Percentiles rank a stretch among this genome's conserved stretches.
Evolutionary conservation across 2,888 invertebrate genomes (phyloP).

Genomic region (Cataglyphis altisquamis): DNA sequence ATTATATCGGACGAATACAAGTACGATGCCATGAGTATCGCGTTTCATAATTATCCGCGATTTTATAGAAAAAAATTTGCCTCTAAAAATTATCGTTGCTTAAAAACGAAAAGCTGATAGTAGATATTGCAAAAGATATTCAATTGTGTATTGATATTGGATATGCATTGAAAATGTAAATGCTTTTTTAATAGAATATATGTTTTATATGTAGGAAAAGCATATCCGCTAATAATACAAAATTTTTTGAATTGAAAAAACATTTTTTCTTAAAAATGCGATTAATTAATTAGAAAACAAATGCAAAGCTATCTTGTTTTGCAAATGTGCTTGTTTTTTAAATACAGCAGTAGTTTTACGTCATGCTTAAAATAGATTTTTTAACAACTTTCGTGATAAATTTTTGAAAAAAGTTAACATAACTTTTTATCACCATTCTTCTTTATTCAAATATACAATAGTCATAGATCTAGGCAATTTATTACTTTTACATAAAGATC

Average conservation of each 20-base stretch:
- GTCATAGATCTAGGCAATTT: neutral
- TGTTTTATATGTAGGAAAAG: neutral
- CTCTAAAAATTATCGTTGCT: neutral
- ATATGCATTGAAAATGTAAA: neutral
- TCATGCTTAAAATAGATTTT: neutral
- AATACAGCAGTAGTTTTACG: neutral
- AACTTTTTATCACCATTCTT: neutral
- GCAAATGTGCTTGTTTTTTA: neutral
- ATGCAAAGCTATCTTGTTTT: slow-evolving; percentile 7
- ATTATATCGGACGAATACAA: neutral
- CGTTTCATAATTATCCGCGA: slow-evolving; percentile 22
- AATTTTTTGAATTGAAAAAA: slow-evolving; percentile 7
- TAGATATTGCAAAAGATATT: slow-evolving; percentile 19
- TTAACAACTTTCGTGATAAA: neutral
- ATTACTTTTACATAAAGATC: neutral
- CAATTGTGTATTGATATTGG: neutral
- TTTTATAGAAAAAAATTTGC: neutral
- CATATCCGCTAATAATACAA: slow-evolving; percentile 1
- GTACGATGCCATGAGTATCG: slow-evolving; percentile 4
- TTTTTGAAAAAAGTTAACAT: neutral
- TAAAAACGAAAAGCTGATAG: neutral
- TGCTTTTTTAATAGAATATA: neutral
- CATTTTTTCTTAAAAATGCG: neutral
- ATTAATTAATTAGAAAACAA: neutral
- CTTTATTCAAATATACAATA: neutral